phyloP scores from a whole-genome alignment of 1,140 invertebrate genomes.

The Eulimnadia texana region DNA sequence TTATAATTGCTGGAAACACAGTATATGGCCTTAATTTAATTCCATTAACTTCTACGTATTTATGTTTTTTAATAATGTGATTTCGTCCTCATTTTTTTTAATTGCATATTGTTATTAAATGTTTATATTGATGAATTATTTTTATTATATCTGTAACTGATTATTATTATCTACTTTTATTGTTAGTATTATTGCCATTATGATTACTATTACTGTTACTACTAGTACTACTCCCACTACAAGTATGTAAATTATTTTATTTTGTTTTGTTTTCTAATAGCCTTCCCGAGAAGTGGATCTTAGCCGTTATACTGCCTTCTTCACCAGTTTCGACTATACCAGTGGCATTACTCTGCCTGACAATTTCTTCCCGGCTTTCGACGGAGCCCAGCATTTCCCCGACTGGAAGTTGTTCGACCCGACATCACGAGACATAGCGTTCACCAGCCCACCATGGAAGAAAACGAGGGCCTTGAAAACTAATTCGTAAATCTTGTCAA shows the following conservation, averaged over 20 bases:
- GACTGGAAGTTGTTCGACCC: neutral
- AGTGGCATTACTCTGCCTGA: neutral
- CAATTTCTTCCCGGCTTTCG: neutral
- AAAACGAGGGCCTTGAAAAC: neutral
- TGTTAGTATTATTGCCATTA: neutral
- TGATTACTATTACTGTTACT: neutral
- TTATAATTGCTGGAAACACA: too few species aligned
- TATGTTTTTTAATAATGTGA: neutral
- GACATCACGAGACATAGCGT: neutral
- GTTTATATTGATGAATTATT: too few species aligned
- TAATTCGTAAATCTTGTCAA: neutral
- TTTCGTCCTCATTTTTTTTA: neutral
- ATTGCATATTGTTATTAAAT: too few species aligned
- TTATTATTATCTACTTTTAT: constrained; percentile 12
- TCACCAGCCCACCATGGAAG: constrained; percentile 6
- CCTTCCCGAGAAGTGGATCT: neutral
- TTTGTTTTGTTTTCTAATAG: neutral
- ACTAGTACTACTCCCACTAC: neutral
- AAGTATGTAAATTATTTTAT: neutral
- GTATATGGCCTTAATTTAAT: too few species aligned
- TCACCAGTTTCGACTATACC: neutral
- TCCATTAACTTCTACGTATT: too few species aligned
- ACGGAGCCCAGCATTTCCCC: neutral
- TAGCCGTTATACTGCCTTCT: constrained; percentile 1
- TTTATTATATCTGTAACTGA: too few species aligned